Percentiles rank a stretch among this genome's conserved stretches.
phyloP scores from a whole-genome alignment of 2,888 invertebrate genomes.

The Quadroppia sp. region DNA sequence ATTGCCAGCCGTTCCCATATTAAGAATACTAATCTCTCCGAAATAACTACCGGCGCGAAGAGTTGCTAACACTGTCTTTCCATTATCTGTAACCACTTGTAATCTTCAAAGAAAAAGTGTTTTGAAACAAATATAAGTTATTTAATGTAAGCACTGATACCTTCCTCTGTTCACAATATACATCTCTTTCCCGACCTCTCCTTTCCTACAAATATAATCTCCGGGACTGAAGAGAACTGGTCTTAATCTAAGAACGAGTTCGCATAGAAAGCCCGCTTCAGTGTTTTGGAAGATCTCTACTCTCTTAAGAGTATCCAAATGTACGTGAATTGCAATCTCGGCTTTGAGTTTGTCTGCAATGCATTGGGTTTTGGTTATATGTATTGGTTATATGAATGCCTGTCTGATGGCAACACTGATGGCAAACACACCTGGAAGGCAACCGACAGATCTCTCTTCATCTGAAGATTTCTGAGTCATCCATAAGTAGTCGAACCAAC shows the following conservation, averaged over 20 bases:
- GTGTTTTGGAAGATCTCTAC: constrained; percentile 99
- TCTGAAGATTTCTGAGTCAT: constrained; percentile 97
- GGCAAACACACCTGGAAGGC: constrained; percentile 64
- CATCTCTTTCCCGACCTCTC: constrained; percentile 99
- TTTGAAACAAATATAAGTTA: too few species aligned
- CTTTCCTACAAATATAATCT: constrained; percentile 98
- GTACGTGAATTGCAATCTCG: constrained; percentile 98
- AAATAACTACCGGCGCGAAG: constrained; percentile 98
- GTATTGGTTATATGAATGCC: too few species aligned
- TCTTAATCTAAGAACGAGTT: constrained; percentile 85
- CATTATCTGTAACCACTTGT: constrained; percentile 42
- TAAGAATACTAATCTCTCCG: constrained; percentile 98
- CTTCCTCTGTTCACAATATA: constrained; percentile 97
- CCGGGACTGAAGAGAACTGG: constrained; percentile 97
- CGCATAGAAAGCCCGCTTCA: constrained; percentile 96
- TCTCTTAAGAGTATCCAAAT: constrained; percentile 92
- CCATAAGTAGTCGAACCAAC: constrained; percentile 99
- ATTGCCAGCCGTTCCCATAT: constrained; percentile 99
- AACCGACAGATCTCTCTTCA: constrained; percentile 91
- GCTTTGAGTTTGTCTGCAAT: constrained; percentile 85
- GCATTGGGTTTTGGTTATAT: not conserved
- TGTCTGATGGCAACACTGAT: too few species aligned
- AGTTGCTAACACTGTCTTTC: constrained; percentile 84
- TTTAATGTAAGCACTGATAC: constrained; percentile 59
- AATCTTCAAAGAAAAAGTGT: constrained; percentile 56